Evolutionary conservation across 2,113 vertebrate species (phyloP).

Genomic region (Trinectes maculatus): DNA sequence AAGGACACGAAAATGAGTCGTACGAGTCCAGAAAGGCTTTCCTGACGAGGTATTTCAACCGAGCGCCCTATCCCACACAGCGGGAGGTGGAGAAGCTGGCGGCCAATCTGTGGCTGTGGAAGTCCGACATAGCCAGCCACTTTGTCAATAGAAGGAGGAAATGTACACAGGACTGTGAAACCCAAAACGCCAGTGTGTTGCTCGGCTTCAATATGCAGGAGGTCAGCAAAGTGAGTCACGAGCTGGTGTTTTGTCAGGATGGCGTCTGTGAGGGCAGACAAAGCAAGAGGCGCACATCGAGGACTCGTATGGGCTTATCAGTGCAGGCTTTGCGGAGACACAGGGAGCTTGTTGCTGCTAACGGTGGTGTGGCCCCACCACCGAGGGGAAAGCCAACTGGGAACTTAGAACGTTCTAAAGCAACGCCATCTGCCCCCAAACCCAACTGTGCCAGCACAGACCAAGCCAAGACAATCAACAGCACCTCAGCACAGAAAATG

Average conservation of each 20-base stretch:
- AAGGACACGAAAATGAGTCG: conserved; percentile 93
- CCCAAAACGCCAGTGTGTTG: conserved; percentile 85
- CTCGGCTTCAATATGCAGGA: conserved; percentile 97
- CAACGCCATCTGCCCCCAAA: conserved; percentile 5
- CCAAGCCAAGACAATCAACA: conserved; percentile 76
- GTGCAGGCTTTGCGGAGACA: conserved; percentile 65
- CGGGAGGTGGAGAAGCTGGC: conserved; percentile 95
- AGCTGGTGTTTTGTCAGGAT: conserved; percentile 85
- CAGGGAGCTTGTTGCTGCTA: conserved; percentile 50
- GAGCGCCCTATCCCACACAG: conserved; percentile 89
- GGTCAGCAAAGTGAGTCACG: conserved; percentile 88
- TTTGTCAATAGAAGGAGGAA: conserved; percentile 93
- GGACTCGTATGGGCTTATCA: conserved; percentile 81
- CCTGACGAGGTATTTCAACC: conserved; percentile 93
- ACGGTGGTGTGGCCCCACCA: conserved; percentile 41
- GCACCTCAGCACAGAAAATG: conserved; percentile 66
- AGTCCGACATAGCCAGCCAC: conserved; percentile 93
- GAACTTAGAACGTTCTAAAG: conserved; percentile 24
- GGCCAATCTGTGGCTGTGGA: conserved; percentile 95
- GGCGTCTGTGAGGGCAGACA: conserved; percentile 84
- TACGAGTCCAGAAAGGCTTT: conserved; percentile 95
- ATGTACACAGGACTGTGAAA: conserved; percentile 90
- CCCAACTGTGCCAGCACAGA: conserved; percentile 60
- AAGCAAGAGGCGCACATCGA: conserved; percentile 83
- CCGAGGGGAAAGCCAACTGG: conserved; percentile 4